Conservation (phyloP, 1,140 invertebrate species). For the Trachymyrmex septentrionalis region DNA sequence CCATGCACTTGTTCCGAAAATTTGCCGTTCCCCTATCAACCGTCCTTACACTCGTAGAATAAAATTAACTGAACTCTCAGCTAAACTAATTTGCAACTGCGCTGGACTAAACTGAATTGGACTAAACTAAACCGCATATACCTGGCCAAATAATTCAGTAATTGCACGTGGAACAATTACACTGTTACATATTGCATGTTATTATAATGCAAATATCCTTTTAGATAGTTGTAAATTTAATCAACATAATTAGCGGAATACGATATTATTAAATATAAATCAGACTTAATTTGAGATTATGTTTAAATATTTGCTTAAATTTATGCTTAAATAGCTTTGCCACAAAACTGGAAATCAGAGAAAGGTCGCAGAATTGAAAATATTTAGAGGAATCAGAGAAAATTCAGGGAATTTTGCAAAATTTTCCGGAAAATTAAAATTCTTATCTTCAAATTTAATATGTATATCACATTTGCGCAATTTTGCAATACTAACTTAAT, state of each 20-base stretch:
- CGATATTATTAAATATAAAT: slow-evolving; percentile 9
- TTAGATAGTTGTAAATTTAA: not conserved
- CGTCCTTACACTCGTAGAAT: not conserved
- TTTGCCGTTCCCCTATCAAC: not conserved
- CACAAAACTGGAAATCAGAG: too few species aligned
- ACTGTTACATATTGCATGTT: not conserved
- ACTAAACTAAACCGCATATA: not conserved
- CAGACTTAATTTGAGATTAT: not conserved
- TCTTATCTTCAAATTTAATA: too few species aligned
- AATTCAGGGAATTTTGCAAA: too few species aligned
- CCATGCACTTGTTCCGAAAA: not conserved
- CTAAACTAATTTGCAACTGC: slow-evolving; percentile 28
- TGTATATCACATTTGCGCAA: too few species aligned
- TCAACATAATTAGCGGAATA: not conserved
- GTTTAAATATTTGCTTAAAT: not conserved
- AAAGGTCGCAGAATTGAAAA: too few species aligned
- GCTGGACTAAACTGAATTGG: slow-evolving; percentile 1
- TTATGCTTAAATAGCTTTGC: too few species aligned
- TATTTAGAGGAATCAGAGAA: too few species aligned
- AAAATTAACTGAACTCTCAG: not conserved
- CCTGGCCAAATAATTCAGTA: slow-evolving; percentile 20
- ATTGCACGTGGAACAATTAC: slow-evolving; percentile 21
- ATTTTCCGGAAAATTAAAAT: too few species aligned
- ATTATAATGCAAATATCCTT: slow-evolving; percentile 7
- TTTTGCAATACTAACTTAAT: too few species aligned